These are phyloP conservation scores for Sitobion miscanthi DNA, from an alignment of 1,140 invertebrate genomes.

Conservation along the genomic window DNA sequence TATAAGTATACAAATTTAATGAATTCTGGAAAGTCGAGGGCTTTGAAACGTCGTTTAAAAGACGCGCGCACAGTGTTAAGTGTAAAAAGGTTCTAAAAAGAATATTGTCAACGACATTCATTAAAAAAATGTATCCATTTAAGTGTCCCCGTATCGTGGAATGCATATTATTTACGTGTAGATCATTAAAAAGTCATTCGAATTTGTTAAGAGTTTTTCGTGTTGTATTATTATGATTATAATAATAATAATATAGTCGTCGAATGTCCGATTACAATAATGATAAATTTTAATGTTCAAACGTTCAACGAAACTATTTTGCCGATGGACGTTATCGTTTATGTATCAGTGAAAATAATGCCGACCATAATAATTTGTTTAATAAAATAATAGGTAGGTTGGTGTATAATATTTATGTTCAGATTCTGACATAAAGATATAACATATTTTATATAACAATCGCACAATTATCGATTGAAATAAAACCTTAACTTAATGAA, in stretches of 20 bases:
- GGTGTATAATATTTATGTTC: not conserved
- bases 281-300: not conserved
- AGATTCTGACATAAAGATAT: too few relatives aligned
- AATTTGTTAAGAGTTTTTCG: not conserved
- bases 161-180: not conserved
- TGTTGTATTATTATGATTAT: not conserved
- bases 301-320: not conserved
- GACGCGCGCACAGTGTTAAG: not conserved
- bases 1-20: not conserved
- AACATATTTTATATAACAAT: not conserved
- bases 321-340: not conserved
- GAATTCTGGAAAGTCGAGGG: not conserved
- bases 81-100: not conserved
- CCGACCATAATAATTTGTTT: not conserved
- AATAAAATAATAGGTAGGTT: not conserved
- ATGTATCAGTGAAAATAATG: not conserved
- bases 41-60: not conserved
- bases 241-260: not conserved
- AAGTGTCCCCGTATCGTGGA: not conserved
- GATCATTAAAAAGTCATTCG: not conserved
- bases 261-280: not conserved
- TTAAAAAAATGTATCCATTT: not conserved
- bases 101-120: not conserved
- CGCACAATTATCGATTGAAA: not conserved
- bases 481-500: constrained; percentile 9